Conservation (phyloP, 1,140 invertebrate genomes). For the Daktulosphaira vitifoliae region DNA sequence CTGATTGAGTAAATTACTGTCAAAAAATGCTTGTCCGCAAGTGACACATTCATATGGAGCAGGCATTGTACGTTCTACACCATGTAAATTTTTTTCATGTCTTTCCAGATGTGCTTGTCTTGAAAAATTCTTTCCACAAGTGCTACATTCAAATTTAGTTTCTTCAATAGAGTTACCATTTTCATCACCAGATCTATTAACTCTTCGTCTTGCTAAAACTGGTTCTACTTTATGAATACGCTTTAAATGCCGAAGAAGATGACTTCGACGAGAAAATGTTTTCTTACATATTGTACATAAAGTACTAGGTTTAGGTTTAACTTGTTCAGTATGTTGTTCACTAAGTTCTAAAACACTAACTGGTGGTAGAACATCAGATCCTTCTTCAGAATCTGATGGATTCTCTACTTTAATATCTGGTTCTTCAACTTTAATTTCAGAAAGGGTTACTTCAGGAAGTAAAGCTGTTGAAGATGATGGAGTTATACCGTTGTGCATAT, state of each 20-base stretch:
- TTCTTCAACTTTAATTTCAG: conserved; percentile 21
- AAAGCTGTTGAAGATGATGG: conserved; percentile 21
- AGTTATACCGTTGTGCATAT: conserved; percentile 36
- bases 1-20: conserved; percentile 37
- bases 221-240: conserved; percentile 35
- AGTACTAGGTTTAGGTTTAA: conserved; percentile 33
- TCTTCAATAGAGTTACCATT: conserved; percentile 34
- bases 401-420: conserved; percentile 22
- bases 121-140: conserved; percentile 36
- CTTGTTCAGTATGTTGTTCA: conserved; percentile 11
- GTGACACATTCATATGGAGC: conserved; percentile 38
- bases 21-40: conserved; percentile 37
- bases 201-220: conserved; percentile 16
- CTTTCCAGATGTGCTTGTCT: conserved; percentile 36
- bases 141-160: conserved; percentile 32
- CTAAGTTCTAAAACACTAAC: conserved; percentile 26
- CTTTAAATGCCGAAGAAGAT: conserved; percentile 38
- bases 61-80: conserved; percentile 16
- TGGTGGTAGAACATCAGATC: conserved; percentile 5
- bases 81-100: conserved; percentile 34
- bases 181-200: conserved; percentile 31
- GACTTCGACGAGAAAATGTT: conserved; percentile 37
- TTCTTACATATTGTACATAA: conserved; percentile 37
- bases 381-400: conserved; percentile 10
- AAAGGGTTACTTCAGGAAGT: conserved; percentile 32